These are phyloP conservation scores for Panopea generosa DNA, from an alignment of 2,888 invertebrate species.

Conservation along the genomic window DNA sequence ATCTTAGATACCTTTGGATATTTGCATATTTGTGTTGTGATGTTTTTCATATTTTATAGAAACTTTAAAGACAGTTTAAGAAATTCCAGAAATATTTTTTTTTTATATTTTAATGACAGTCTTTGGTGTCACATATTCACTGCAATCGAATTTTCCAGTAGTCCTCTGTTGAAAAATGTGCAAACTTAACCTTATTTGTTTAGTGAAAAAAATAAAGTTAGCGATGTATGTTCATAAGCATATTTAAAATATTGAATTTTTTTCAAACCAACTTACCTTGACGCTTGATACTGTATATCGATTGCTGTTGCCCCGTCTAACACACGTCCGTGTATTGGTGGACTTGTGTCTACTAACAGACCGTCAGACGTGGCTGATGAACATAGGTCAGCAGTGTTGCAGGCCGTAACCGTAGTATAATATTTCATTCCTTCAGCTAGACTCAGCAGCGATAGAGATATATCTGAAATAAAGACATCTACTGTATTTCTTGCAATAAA, in stretches of 20 bases:
- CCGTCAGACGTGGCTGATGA: constrained; percentile 69
- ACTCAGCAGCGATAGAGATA: constrained; percentile 32
- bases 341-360: constrained; percentile 65
- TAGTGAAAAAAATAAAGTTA: no score
- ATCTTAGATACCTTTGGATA: no score
- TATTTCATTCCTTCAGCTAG: constrained; percentile 50
- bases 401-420: constrained; percentile 68
- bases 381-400: constrained; percentile 69
- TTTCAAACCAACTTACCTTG: constrained; percentile 24
- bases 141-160: no score
- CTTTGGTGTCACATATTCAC: no score
- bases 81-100: no score
- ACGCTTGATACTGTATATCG: constrained; percentile 65
- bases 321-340: constrained; percentile 63
- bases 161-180: no score
- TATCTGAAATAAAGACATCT: neutral
- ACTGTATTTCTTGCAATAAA: neutral
- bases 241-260: no score
- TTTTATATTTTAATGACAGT: no score
- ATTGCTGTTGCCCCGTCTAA: constrained; percentile 58
- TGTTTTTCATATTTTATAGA: no score
- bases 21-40: no score
- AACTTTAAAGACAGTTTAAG: no score
- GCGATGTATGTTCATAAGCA: neutral
- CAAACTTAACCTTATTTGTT: no score